A percentile compares a stretch with the other conserved stretches of the same genome.
phyloP scores from a whole-genome alignment of 2,888 invertebrate species.

The Plebejus melissa region DNA sequence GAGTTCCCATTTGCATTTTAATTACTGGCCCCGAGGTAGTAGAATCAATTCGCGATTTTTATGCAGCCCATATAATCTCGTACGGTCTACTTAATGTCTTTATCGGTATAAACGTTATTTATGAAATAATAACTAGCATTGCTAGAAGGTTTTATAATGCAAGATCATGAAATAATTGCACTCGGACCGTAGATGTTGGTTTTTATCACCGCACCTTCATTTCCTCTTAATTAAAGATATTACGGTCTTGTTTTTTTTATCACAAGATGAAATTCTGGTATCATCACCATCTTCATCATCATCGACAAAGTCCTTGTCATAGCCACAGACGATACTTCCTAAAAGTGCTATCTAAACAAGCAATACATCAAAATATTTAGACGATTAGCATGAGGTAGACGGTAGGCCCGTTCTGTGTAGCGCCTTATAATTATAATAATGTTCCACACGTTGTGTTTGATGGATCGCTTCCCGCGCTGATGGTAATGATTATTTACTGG shows the following conservation, averaged over 20 bases:
- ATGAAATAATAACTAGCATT: constrained; percentile 39
- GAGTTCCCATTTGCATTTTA: constrained; percentile 64
- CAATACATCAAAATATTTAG: constrained; percentile 7
- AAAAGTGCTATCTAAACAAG: neutral
- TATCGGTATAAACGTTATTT: constrained; percentile 43
- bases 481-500: constrained; percentile 28
- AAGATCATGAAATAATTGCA: constrained; percentile 34
- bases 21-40: constrained; percentile 52
- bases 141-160: constrained; percentile 29
- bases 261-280: neutral
- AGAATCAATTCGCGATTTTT: constrained; percentile 54
- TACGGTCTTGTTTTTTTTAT: constrained; percentile 21
- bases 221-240: constrained; percentile 20
- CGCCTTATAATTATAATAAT: constrained; percentile 45
- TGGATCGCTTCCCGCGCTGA: constrained; percentile 53
- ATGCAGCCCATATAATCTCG: constrained; percentile 42
- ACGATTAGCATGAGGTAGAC: neutral
- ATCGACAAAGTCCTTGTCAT: neutral
- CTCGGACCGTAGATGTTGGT: constrained; percentile 23
- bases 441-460: constrained; percentile 58
- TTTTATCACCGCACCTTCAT: constrained; percentile 23
- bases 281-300: neutral
- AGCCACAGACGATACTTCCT: neutral
- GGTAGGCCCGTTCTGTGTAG: constrained; percentile 21
- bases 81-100: constrained; percentile 45